Evolutionary conservation across 2,888 invertebrate genomes (phyloP).

Genomic region (Bimastos eiseni): DNA sequence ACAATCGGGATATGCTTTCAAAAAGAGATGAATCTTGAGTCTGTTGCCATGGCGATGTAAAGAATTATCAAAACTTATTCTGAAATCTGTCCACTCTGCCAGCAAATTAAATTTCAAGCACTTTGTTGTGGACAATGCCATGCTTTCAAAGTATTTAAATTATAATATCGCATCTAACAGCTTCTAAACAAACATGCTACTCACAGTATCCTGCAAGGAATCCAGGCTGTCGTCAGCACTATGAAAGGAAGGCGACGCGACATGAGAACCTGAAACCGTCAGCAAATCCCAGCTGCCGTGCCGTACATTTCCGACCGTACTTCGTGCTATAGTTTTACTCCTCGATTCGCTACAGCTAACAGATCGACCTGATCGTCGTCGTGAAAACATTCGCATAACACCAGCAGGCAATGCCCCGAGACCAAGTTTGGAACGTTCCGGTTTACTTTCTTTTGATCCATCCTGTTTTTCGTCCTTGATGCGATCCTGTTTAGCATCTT

Average conservation of each 20-base stretch:
- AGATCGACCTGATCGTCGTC: neutral
- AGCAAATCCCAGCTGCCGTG: slow-evolving; percentile 13
- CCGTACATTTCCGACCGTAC: neutral
- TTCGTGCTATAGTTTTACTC: neutral
- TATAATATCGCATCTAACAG: too few relatives aligned
- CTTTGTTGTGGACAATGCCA: neutral
- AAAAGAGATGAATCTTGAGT: too few relatives aligned
- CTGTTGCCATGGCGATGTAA: too few relatives aligned
- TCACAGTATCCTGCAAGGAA: neutral
- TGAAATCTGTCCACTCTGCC: too few relatives aligned
- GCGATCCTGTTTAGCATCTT: neutral
- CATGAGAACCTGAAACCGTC: neutral
- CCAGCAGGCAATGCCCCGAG: neutral
- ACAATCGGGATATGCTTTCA: too few relatives aligned
- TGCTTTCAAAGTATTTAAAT: neutral
- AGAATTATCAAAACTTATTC: too few relatives aligned
- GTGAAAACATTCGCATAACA: neutral
- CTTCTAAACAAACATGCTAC: too few relatives aligned
- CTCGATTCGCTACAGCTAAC: neutral
- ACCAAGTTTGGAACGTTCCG: neutral
- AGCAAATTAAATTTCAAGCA: neutral
- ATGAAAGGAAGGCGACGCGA: neutral
- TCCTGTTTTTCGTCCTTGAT: neutral
- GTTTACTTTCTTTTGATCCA: neutral
- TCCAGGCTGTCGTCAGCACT: neutral